Conservation (phyloP, 2,888 invertebrate genomes). For the Apodemia hepburni region DNA sequence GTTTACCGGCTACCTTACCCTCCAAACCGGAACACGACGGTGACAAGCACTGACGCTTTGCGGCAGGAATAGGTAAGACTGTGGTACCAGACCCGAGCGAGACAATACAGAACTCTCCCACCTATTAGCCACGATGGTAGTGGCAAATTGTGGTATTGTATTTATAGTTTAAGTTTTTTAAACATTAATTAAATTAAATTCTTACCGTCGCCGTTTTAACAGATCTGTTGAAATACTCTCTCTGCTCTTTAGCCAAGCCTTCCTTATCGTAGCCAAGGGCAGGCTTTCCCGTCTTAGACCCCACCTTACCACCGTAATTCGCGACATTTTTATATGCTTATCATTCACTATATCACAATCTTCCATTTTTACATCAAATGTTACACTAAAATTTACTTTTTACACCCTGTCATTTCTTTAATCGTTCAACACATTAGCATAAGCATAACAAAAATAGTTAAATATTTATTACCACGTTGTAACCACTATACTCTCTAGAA, state of each 20-base stretch:
- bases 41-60: no score
- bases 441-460: background rate
- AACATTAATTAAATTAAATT: no score
- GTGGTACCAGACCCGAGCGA: no score
- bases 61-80: no score
- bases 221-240: slow-evolving; percentile 52
- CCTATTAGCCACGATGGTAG: no score
- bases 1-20: no score
- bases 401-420: no score
- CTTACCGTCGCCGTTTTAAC: slow-evolving; percentile 59
- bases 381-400: background rate
- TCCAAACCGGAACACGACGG: no score
- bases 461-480: background rate
- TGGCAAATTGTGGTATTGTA: no score
- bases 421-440: background rate
- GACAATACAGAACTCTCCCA: no score
- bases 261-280: slow-evolving; percentile 55
- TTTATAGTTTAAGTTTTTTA: no score
- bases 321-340: slow-evolving; percentile 11
- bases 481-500: background rate
- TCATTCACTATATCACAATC: slow-evolving; percentile 2
- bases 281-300: slow-evolving; percentile 61
- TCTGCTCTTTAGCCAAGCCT: slow-evolving; percentile 53
- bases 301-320: slow-evolving; percentile 35
- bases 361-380: background rate